Evolutionary conservation across 2,797 vertebrate species (phyloP).

Genomic region (Helarctos malayanus): DNA sequence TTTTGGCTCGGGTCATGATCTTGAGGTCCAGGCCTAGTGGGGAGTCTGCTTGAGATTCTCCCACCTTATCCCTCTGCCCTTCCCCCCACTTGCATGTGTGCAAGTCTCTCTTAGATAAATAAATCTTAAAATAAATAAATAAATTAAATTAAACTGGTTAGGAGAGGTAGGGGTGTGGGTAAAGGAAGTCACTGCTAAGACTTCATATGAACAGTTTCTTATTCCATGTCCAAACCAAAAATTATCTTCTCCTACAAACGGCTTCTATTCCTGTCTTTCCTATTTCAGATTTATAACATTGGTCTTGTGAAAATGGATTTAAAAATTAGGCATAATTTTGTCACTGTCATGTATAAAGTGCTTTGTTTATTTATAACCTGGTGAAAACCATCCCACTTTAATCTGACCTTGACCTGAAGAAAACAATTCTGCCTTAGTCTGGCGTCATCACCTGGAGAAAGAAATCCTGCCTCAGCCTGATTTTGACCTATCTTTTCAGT

Average conservation of each 20-base stretch:
- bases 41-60: not conserved
- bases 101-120: not conserved
- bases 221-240: not conserved
- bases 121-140: not conserved
- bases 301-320: not conserved
- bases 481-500: not conserved
- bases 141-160: not conserved
- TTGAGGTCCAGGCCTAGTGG: not conserved
- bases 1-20: not conserved
- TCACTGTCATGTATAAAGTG: not conserved
- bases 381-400: not conserved
- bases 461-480: not conserved
- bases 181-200: constrained; percentile 2
- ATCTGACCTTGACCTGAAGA: not conserved
- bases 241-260: not conserved
- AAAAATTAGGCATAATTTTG: not conserved
- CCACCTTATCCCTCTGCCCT: not conserved
- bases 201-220: not conserved
- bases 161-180: not conserved
- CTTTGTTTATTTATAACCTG: not conserved
- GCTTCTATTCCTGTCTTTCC: not conserved
- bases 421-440: not conserved
- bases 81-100: not conserved
- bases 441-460: not conserved
- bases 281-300: not conserved